phyloP scores from a whole-genome alignment of 2,888 invertebrate species.

The Amiota communis region DNA sequence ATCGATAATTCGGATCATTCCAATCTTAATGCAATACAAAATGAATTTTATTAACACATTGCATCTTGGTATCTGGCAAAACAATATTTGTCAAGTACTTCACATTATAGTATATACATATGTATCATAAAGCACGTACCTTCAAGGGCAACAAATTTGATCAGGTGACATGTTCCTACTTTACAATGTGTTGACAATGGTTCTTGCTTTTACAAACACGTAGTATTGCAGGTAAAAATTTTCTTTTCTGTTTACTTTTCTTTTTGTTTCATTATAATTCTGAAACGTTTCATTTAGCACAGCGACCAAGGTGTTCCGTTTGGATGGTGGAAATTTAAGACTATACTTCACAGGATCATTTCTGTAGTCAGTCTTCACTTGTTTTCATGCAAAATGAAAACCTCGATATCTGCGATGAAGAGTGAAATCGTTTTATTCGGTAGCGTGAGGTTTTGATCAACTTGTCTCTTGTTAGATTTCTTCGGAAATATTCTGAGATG shows the following conservation, averaged over 20 bases:
- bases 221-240: too few species aligned
- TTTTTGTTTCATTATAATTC: slow-evolving; percentile 47
- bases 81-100: too few species aligned
- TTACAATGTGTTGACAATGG: too few species aligned
- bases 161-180: too few species aligned
- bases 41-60: too few species aligned
- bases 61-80: too few species aligned
- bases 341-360: slow-evolving; percentile 80
- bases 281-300: slow-evolving; percentile 43
- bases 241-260: background rate
- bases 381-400: slow-evolving; percentile 75
- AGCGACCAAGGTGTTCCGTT: background rate
- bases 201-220: too few species aligned
- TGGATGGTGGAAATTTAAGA: slow-evolving; percentile 59
- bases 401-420: slow-evolving; percentile 77
- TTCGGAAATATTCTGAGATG: slow-evolving; percentile 2
- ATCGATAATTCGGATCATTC: too few species aligned
- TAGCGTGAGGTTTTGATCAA: slow-evolving; percentile 74
- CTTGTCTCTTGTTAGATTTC: background rate
- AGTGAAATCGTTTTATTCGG: slow-evolving; percentile 74
- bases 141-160: too few species aligned
- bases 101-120: too few species aligned
- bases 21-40: too few species aligned
- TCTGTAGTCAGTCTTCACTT: slow-evolving; percentile 79
- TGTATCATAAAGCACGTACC: too few species aligned